Evolutionary conservation across 92 coral and sea anemone genomes (phyloP).

Genomic region (Siderastrea radians): DNA sequence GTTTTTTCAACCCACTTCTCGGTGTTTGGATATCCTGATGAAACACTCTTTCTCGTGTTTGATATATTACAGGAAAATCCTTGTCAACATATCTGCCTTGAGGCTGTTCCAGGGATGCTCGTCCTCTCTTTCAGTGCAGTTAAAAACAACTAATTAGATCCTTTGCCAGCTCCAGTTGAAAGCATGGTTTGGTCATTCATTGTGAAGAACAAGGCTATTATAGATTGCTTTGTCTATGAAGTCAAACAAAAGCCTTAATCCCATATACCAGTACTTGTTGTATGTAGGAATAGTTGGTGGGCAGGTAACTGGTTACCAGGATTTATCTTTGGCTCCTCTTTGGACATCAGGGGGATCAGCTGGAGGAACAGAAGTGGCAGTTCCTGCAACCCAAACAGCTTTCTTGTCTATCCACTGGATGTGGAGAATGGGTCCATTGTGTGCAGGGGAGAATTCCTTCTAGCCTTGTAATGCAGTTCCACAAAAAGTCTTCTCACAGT

Average conservation of each 20-base stretch:
- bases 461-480: constrained; percentile 48
- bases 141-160: constrained; percentile 19
- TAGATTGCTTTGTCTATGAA: constrained; percentile 35
- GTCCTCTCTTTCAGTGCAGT: constrained; percentile 11
- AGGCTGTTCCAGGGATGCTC: constrained; percentile 31
- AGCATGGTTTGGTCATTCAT: constrained; percentile 35
- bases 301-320: constrained; percentile 12
- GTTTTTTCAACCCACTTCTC: too few species aligned
- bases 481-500: constrained; percentile 29
- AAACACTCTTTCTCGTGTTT: too few species aligned
- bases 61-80: constrained; percentile 65
- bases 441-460: constrained; percentile 28
- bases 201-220: constrained; percentile 10
- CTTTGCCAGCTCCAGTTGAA: constrained; percentile 14
- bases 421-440: constrained; percentile 11
- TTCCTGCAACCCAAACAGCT: constrained; percentile 15
- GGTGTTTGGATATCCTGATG: too few species aligned
- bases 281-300: constrained; percentile 24
- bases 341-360: constrained; percentile 30
- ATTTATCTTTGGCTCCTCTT: constrained; percentile 37
- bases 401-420: constrained; percentile 21
- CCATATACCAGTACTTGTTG: constrained; percentile 24
- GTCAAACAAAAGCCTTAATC: constrained; percentile 39
- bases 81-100: constrained; percentile 29
- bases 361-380: neutral